These are phyloP conservation scores for Moxostoma hubbsi DNA, from an alignment of 2,797 vertebrate species.

Conservation along the genomic window DNA sequence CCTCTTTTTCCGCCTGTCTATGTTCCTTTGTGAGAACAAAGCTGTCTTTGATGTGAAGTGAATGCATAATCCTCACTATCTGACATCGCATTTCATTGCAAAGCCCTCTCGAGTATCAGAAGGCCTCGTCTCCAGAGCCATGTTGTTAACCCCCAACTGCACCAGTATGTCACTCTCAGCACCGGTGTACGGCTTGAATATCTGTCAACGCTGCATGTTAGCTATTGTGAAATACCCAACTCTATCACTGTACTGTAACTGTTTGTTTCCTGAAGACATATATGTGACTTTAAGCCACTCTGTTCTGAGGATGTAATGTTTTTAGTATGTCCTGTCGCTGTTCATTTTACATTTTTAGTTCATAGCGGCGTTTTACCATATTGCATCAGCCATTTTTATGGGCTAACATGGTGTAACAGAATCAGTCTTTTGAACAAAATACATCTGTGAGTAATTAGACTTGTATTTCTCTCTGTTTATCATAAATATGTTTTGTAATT, in stretches of 20 bases:
- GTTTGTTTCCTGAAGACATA: slow-evolving; percentile 16
- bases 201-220: slow-evolving; percentile 15
- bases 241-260: slow-evolving; percentile 15
- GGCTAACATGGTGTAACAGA: slow-evolving; percentile 27
- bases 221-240: slow-evolving; percentile 9
- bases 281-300: slow-evolving; percentile 9
- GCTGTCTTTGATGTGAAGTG: slow-evolving; percentile 72
- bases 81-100: slow-evolving; percentile 74
- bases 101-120: slow-evolving; percentile 69
- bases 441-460: slow-evolving; percentile 68
- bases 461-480: slow-evolving; percentile 57
- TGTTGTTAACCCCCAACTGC: slow-evolving; percentile 35
- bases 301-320: not conserved
- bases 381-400: slow-evolving; percentile 11
- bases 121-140: slow-evolving; percentile 38
- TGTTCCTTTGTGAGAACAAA: slow-evolving; percentile 59
- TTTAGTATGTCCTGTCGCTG: not conserved
- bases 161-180: slow-evolving; percentile 7
- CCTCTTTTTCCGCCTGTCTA: slow-evolving; percentile 50
- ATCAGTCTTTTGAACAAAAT: slow-evolving; percentile 48
- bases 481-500: slow-evolving; percentile 53
- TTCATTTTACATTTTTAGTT: slow-evolving; percentile 12
- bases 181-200: not conserved
- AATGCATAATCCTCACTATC: slow-evolving; percentile 75
- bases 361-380: slow-evolving; percentile 39